Base-by-base conservation (phyloP, 2,888 invertebrate species). In the Ceramica pisi region DNA sequence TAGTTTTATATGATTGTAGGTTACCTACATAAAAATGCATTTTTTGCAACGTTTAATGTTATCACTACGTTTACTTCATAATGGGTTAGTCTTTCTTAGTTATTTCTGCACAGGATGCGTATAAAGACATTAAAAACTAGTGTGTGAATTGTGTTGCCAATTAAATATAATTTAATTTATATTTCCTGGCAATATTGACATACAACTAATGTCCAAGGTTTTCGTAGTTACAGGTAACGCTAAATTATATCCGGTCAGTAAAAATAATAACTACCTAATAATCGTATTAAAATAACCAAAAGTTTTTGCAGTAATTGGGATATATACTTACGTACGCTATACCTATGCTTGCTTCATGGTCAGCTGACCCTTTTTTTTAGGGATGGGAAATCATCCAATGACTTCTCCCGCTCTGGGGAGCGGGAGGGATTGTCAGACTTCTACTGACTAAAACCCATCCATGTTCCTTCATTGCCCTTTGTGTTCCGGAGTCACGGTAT, bases 161-260 rank as follows among this genome's bases (percentile, higher is more conserved):
- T 62, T 59, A 41, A 63, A 48, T 56, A 56, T 26, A 16, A 56
- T 71, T 61, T 6, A 35, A 77, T 59, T 74, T 44, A 77, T 77
- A 69, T 59, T 41, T 69, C 77, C 77, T 77, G 77, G n/a, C 44
- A 69, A 60, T 44, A 60, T 60, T 70, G 70, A 35, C 53, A 21
- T n/a, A 38, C 53, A 57, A 14, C 26, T 44, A 51, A 26, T 56
- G 14, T 19, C 26, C 72, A 76, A 76, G 72, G 77, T 46, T 50
- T 48, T 14, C 21, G 19, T 76, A 41, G 16, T 23, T 59, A 57
- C n/a, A 9, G 48, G 35, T 50, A 26, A 26, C 2, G 7, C 1
- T 46, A 76, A 46, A 50, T 44, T 76, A 57, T 76, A 44, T 76
- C 72, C 77, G 68, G 56, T 50, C 19, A 14, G 4, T 7, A 8